Evolutionary conservation across 2,888 invertebrate species (phyloP).

Genomic region (Rhabditoides inermis): DNA sequence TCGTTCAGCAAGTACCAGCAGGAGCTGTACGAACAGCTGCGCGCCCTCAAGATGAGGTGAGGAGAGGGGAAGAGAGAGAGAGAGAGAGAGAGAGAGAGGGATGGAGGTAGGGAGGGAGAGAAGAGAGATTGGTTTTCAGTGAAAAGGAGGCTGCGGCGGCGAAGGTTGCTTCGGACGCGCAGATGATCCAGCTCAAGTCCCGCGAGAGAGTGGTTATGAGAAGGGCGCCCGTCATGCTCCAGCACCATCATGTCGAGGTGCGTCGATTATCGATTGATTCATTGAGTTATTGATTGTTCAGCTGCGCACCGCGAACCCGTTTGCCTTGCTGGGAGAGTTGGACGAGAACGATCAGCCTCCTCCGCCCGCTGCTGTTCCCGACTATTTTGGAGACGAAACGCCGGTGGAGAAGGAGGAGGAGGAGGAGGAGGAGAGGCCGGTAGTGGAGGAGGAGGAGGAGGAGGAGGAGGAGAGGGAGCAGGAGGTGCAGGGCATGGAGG

Average conservation of each 20-base stretch:
- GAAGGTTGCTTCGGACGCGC: conserved; percentile 3
- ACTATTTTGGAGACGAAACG: conserved; percentile 2
- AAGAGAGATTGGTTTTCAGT: conserved; percentile 17
- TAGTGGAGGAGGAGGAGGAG: conserved; percentile 10
- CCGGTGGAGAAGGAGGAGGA: conserved; percentile 23
- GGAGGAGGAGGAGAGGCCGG: conserved; percentile 13
- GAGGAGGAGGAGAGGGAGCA: conserved; percentile 9
- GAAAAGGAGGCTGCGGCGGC: conserved; percentile 12
- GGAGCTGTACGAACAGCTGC: conserved; percentile 21
- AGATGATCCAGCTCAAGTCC: neutral
- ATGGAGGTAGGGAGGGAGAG: conserved; percentile 12
- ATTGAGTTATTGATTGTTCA: too few species aligned
- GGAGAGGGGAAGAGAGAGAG: conserved; percentile 7
- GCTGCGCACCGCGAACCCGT: conserved; percentile 14
- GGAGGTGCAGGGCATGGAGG: too few species aligned
- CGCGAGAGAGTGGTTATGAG: conserved; percentile 1
- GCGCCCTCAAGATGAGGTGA: conserved; percentile 15
- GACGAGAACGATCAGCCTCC: conserved; percentile 16
- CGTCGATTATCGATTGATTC: too few species aligned
- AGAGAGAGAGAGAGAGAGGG: conserved; percentile 9
- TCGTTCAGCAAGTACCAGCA: conserved; percentile 26
- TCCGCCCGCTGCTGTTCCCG: too few species aligned
- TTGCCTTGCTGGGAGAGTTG: conserved; percentile 16
- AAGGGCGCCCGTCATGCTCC: conserved; percentile 12
- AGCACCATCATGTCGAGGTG: conserved; percentile 11